Conservation (phyloP, 2,888 invertebrate genomes). For the Philopedon plagiatum region DNA sequence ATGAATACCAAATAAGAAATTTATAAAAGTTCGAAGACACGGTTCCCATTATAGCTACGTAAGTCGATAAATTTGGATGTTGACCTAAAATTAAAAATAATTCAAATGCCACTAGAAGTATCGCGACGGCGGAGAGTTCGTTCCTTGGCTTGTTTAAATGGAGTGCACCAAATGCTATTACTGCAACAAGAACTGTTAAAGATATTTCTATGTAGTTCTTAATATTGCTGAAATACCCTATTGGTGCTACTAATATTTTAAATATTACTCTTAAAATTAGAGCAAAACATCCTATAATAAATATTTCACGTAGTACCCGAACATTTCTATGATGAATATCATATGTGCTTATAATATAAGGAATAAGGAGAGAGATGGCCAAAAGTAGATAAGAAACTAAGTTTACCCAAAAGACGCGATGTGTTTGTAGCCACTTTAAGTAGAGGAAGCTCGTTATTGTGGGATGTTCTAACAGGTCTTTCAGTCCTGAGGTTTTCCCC, state of each 20-base stretch:
- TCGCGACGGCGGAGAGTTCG: conserved; percentile 80
- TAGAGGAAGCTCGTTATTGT: conserved; percentile 84
- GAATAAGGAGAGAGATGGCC: conserved; percentile 77
- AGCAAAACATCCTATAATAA: conserved; percentile 74
- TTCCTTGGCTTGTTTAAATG: conserved; percentile 71
- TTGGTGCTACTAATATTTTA: conserved; percentile 79
- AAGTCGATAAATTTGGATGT: conserved; percentile 83
- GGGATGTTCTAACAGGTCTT: conserved; percentile 82
- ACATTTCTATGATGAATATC: conserved; percentile 43
- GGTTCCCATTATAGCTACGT: conserved; percentile 86
- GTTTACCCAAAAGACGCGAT: conserved; percentile 80
- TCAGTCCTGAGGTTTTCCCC: conserved; percentile 77
- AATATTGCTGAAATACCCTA: conserved; percentile 76
- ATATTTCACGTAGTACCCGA: conserved; percentile 65
- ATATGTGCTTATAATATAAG: no score
- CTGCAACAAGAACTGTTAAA: conserved; percentile 75
- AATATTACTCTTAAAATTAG: conserved; percentile 78
- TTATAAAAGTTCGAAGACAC: conserved; percentile 86
- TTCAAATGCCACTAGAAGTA: conserved; percentile 83
- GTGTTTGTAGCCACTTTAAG: conserved; percentile 85
- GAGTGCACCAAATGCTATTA: conserved; percentile 73
- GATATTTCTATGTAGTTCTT: conserved; percentile 84
- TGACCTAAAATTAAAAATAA: conserved; percentile 84
- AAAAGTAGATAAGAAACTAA: conserved; percentile 80
- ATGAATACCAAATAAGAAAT: conserved; percentile 84